phyloP scores from a whole-genome alignment of 1,140 invertebrate species.

The Drosophila eugracilis region DNA sequence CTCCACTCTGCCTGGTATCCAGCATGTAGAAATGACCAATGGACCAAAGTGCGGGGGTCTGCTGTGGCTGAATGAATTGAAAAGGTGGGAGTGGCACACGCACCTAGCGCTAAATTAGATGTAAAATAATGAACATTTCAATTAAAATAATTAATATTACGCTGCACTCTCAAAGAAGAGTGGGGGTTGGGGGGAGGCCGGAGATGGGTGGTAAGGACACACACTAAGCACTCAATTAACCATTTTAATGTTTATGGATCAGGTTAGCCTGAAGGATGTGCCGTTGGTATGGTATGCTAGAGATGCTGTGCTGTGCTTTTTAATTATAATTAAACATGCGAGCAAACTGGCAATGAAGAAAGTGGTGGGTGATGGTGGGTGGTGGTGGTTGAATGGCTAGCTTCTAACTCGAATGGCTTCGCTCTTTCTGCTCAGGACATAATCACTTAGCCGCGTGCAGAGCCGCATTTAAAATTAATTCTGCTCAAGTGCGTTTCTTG shows the following conservation, averaged over 20 bases:
- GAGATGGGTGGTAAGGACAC: slow-evolving; percentile 38
- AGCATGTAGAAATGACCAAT: slow-evolving; percentile 19
- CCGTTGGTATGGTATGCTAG: slow-evolving; percentile 8
- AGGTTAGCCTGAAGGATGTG: slow-evolving; percentile 47
- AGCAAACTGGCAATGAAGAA: slow-evolving; percentile 39
- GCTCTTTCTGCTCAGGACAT: slow-evolving; percentile 51
- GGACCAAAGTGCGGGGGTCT: not conserved
- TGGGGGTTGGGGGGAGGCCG: slow-evolving; percentile 19
- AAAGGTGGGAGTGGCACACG: slow-evolving; percentile 31
- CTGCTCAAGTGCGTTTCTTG: slow-evolving; percentile 82
- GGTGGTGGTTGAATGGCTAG: slow-evolving; percentile 38
- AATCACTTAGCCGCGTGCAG: slow-evolving; percentile 83
- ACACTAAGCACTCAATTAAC: slow-evolving; percentile 84
- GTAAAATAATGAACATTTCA: slow-evolving; percentile 85
- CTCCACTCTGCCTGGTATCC: slow-evolving; percentile 2
- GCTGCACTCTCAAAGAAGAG: slow-evolving; percentile 46
- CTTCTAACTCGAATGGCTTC: slow-evolving; percentile 24
- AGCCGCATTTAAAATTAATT: slow-evolving; percentile 84
- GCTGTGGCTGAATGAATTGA: not conserved
- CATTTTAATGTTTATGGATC: slow-evolving; percentile 81
- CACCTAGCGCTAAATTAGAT: slow-evolving; percentile 76
- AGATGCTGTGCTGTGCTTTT: slow-evolving; percentile 65
- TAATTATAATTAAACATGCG: slow-evolving; percentile 85
- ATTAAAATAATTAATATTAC: slow-evolving; percentile 85
- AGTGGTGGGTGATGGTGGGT: slow-evolving; percentile 10